Base-by-base conservation (phyloP, 2,888 invertebrate genomes). In the Brachycybe producta region DNA sequence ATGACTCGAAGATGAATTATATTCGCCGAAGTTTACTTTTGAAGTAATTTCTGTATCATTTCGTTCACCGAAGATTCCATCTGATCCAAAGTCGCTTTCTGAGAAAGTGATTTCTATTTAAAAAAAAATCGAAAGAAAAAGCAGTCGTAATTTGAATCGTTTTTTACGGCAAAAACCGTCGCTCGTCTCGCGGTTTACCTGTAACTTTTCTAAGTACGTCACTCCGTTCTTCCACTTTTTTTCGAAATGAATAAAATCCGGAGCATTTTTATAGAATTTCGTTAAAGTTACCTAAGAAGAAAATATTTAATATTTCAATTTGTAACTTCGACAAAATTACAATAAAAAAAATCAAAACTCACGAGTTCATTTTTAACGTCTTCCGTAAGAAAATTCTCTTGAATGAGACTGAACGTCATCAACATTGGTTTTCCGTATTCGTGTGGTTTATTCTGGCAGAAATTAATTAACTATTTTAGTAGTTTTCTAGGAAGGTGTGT, bases 351-450 rank as follows among this genome's bases (percentile, higher is more conserved):
- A 30, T 30, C n/a, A 11, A 11, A 42, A 44, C 42, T 26, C 7
- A 75, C 76, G 67, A 92, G 85, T 70, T 90, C 87, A 56, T 80
- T 80, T 67, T 87, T 80, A 13, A 87, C 77, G 61, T 84, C 82
- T 57, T 81, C 76, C 0, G 85, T 78, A 48, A 91, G 71, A 59
- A 82, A 80, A 47, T 79, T 78, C 61, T 92, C 91, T 60, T 86
- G 82, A 2, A 81, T 71, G 55, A 88, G 77, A 54, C 81, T 83
- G 64, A 88, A 90, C 57, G 84, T 84, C 70, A 94, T 79, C 40
- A 84, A 72, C 79, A 94, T 82, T 0, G 94, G 94, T 39, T 88
- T 78, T 0, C 91, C 91, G 67, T 91, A 90, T 67, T 92, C 92
- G 48, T 84, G 80, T 8, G 88, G 87, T 59, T 85, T 78, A 62